phyloP scores from a whole-genome alignment of 1,140 invertebrate species.

The Lepeophtheirus salmonis region DNA sequence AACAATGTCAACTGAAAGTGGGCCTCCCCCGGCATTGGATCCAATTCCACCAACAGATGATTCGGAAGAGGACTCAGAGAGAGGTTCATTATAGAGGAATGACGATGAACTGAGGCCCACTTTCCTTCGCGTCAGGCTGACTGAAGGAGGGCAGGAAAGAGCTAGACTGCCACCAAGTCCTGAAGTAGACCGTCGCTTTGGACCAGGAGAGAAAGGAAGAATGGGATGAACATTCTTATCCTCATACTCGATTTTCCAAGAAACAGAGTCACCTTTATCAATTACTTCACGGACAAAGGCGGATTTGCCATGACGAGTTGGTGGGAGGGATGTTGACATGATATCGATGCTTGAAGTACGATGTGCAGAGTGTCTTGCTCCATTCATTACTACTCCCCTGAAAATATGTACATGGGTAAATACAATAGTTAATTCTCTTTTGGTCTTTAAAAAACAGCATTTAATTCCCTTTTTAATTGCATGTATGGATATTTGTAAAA shows the following conservation, averaged over 20 bases:
- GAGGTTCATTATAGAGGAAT: conserved; percentile 3
- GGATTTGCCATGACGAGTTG: background rate
- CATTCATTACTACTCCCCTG: background rate
- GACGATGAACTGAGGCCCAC: background rate
- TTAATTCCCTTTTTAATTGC: no score
- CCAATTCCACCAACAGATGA: background rate
- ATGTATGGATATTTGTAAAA: no score
- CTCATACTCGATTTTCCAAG: conserved; percentile 14
- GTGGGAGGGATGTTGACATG: background rate
- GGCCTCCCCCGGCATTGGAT: background rate
- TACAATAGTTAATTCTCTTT: no score
- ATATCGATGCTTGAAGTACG: background rate
- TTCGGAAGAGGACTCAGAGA: background rate
- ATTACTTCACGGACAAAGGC: conserved; percentile 10
- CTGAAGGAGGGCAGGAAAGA: no score
- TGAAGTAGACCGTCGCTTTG: background rate
- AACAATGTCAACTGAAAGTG: background rate
- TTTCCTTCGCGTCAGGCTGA: background rate
- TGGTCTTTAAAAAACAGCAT: no score
- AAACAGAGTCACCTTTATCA: conserved; percentile 7
- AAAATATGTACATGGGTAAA: background rate
- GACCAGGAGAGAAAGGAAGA: background rate
- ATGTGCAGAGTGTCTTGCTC: background rate
- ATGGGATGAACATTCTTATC: background rate
- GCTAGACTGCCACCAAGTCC: no score